Evolutionary conservation across 2,888 invertebrate genomes (phyloP), one percentile per base, ranked within the genome.

Genomic region (Drosophila nigricruria): DNA sequence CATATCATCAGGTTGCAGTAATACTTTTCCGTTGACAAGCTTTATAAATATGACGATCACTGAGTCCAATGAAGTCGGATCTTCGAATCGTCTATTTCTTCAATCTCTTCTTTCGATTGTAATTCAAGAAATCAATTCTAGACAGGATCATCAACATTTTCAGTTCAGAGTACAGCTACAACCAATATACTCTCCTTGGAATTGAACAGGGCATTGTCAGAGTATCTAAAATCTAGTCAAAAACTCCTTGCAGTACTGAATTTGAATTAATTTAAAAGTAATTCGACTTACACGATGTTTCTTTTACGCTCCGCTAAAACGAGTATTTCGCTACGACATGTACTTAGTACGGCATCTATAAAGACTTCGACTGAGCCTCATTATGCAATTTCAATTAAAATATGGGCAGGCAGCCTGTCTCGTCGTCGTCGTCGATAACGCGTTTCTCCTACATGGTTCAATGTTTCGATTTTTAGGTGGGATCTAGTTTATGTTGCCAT

Each of bases 371-470:
- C 49, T 16, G 49, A n/a, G 34, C 1, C 45, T 63, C 47, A 58
- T 70, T 70, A 80, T 67, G 70, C 76, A 76, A 70, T 63, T 64
- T 47, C 54, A 79, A 79, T 74, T 74, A 77, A 77, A 59, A 42
- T 70, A 52, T 59, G 43, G 65, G 25, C 70, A 49, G 32, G 42
- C 53, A 45, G 25, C 14, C 47, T 18, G 50, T 38, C 36, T 25
- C 43, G 40, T 10, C 23, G 43, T 23, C 45, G 43, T 45, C 1
- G 45, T 30, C 16, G n/a, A 36, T 54, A 25, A 43, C 32, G 25
- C 23, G 34, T 18, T 45, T 58, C 76, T 58, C 56, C 63, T 52
- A 40, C 30, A 60, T 53, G 75, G 86, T 85, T 88, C 88, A 79
- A 57, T 65, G 88, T 38, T 66, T 68, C 88, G 75, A 23, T 47